These are phyloP conservation scores for Acronicta aceris DNA, from an alignment of 2,888 invertebrate species.

Conservation along the genomic window DNA sequence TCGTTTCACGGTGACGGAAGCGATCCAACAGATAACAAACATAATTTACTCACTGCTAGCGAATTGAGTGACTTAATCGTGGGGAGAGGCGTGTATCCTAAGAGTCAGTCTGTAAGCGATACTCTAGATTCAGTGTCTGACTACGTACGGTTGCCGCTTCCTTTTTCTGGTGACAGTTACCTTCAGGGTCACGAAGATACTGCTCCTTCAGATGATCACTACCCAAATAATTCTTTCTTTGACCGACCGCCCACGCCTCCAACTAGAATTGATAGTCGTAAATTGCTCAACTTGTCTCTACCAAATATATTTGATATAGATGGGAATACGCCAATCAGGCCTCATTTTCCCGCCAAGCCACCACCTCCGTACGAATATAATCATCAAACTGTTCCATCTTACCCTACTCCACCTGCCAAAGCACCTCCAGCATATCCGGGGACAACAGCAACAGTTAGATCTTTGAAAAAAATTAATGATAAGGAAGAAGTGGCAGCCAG, in stretches of 20 bases:
- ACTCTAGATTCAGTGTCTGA: conserved; percentile 97
- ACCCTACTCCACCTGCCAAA: conserved; percentile 75
- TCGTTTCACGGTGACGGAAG: conserved; percentile 97
- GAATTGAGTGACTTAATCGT: conserved; percentile 95
- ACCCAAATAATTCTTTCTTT: conserved; percentile 84
- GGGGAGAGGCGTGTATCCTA: conserved; percentile 93
- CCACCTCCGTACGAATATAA: conserved; percentile 92
- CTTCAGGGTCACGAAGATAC: conserved; percentile 90
- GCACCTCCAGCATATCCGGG: conserved; percentile 92
- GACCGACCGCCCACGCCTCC: conserved; percentile 92
- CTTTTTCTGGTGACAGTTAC: conserved; percentile 89
- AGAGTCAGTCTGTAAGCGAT: conserved; percentile 93
- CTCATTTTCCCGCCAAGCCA: conserved; percentile 83
- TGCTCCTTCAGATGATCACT: conserved; percentile 89
- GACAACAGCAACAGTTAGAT: conserved; percentile 56
- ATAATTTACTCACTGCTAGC: conserved; percentile 93
- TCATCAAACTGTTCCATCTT: conserved; percentile 88
- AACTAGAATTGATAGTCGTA: conserved; percentile 91
- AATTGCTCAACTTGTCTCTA: conserved; percentile 80
- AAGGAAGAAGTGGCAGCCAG: conserved; percentile 93
- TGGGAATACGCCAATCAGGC: conserved; percentile 61
- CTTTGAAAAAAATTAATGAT: conserved; percentile 68
- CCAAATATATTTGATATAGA: conserved; percentile 85
- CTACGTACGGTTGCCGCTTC: conserved; percentile 93
- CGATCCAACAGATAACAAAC: conserved; percentile 94